Percentiles rank a stretch among this genome's conserved stretches.
Evolutionary conservation across 2,888 invertebrate species (phyloP).

Genomic region (Cynaeus angustus): DNA sequence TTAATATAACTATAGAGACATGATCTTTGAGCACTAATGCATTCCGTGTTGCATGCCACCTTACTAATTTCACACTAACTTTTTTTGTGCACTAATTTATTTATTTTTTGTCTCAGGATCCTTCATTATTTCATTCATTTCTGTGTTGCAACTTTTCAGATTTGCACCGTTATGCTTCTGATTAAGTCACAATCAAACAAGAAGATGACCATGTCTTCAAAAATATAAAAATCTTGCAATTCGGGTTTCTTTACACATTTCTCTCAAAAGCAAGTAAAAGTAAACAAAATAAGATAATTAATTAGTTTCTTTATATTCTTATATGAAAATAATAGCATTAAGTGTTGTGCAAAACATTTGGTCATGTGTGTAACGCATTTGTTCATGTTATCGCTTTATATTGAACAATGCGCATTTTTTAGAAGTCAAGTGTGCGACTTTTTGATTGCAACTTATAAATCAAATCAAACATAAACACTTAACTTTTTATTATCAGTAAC

Average conservation of each 20-base stretch:
- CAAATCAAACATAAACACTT: conserved; percentile 2
- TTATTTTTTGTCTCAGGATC: conserved; percentile 22
- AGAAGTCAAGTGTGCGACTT: conserved; percentile 11
- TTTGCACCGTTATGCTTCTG: conserved; percentile 2
- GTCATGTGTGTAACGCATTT: too few species aligned
- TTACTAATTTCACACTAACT: conserved; percentile 19
- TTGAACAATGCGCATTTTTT: too few species aligned
- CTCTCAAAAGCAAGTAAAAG: too few species aligned
- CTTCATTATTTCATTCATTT: conserved; percentile 53
- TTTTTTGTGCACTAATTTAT: conserved; percentile 33
- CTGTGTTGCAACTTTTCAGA: conserved; percentile 63
- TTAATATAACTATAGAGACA: conserved; percentile 12
- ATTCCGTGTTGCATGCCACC: conserved; percentile 23
- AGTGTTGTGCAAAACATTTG: too few species aligned
- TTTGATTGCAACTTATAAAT: conserved; percentile 6
- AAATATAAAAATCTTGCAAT: too few species aligned
- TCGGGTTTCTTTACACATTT: too few species aligned
- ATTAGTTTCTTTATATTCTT: too few species aligned
- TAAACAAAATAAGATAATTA: too few species aligned
- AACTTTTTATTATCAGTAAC: background rate
- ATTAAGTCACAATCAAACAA: background rate
- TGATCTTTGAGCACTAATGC: conserved; percentile 8
- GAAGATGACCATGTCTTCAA: background rate
- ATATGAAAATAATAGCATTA: too few species aligned
- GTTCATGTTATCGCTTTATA: too few species aligned